These are phyloP conservation scores for Limnephilus rhombicus DNA, from an alignment of 2,888 invertebrate species.

Conservation along the genomic window DNA sequence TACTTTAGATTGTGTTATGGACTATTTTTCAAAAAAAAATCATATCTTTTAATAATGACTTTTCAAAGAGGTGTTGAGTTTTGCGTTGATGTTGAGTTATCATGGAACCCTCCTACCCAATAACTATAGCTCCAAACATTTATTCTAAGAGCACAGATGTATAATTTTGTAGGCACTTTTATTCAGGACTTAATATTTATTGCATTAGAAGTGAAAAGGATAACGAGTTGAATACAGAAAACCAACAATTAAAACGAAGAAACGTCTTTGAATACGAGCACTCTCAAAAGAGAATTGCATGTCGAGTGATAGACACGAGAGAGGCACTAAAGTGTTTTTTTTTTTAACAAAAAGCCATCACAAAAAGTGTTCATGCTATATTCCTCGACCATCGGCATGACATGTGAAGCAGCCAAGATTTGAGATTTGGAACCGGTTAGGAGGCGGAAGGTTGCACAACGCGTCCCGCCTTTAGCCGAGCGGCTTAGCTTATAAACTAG, in stretches of 20 bases:
- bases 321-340: background rate
- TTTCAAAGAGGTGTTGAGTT: no score
- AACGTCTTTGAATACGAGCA: background rate
- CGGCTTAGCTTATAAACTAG: background rate
- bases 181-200: background rate
- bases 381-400: background rate
- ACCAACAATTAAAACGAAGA: background rate
- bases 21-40: no score
- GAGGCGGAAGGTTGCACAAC: background rate
- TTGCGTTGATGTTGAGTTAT: no score
- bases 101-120: no score
- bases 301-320: background rate
- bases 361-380: background rate
- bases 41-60: no score
- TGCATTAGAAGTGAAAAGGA: no score
- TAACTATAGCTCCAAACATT: no score
- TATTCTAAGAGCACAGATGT: no score
- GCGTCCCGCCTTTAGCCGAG: background rate
- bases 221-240: background rate
- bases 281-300: background rate
- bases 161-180: background rate
- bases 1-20: no score
- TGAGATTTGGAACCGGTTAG: conserved; percentile 5
- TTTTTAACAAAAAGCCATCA: background rate
- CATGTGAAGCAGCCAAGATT: background rate